Evolutionary conservation across 1,140 invertebrate genomes (phyloP).

Genomic region (Leptestheria dahalacensis): DNA sequence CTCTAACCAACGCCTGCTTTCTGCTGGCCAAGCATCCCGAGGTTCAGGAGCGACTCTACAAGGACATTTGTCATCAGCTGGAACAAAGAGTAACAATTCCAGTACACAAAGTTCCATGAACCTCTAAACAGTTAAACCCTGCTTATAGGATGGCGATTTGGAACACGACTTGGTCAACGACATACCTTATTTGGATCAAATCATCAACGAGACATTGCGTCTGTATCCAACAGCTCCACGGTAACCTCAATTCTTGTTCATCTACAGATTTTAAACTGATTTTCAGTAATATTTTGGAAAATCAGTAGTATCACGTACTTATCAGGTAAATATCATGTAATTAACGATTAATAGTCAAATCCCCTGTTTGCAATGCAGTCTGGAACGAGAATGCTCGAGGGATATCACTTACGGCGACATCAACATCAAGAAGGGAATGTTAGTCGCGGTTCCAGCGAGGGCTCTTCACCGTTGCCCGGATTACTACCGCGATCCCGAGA

Average conservation of each 20-base stretch:
- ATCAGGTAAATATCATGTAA: too few species aligned
- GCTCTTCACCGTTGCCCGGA: constrained; percentile 41
- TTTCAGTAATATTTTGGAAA: too few species aligned
- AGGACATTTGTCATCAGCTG: constrained; percentile 23
- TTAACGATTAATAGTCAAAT: too few species aligned
- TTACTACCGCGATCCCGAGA: constrained; percentile 31
- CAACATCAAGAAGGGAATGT: constrained; percentile 29
- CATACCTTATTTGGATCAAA: constrained; percentile 33
- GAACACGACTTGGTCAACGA: constrained; percentile 43
- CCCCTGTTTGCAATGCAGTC: too few species aligned
- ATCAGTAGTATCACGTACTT: too few species aligned
- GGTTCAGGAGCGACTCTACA: constrained; percentile 30
- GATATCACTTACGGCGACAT: constrained; percentile 23
- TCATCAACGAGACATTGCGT: constrained; percentile 36
- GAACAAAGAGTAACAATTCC: constrained; percentile 9
- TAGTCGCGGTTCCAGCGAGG: constrained; percentile 33
- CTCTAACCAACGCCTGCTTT: constrained; percentile 45
- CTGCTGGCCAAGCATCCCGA: constrained; percentile 48
- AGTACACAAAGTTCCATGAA: neutral
- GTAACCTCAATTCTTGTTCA: too few species aligned
- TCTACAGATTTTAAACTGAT: too few species aligned
- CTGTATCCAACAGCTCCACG: constrained; percentile 33
- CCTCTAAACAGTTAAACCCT: constrained; percentile 8
- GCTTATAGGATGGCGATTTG: constrained; percentile 31
- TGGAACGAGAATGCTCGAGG: constrained; percentile 13